Evolutionary conservation across 1,140 invertebrate genomes (phyloP), one percentile per base, ranked within the genome.

Genomic region (Laupala kohalensis): DNA sequence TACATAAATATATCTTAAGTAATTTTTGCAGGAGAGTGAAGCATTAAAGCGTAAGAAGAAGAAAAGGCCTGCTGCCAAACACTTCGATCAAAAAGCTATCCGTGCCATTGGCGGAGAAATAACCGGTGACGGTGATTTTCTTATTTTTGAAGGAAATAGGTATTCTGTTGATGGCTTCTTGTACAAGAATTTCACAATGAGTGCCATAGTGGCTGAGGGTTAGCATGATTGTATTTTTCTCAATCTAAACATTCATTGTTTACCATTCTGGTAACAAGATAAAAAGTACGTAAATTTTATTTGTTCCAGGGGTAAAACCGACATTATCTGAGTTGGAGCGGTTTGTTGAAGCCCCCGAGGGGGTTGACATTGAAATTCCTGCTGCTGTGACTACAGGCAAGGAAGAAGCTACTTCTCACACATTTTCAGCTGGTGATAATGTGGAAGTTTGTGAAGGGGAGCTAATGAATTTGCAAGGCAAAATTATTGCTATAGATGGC

Each of bases 391-490:
- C 76, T 23, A 86, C 87, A 29, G 84, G 87, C 75, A 81, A 83
- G 78, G 87, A 90, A 70, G 91, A 95, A 77, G 85, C 87, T 37
- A 82, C 85, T 3, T 85, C 88, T 26, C 95, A 98, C 81, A 93
- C 88, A 9, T 97, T 99, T 79, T 91, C 91, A 0, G 92, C 94
- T 79, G 97, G 97, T 0, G 92, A 94, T 77, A 95, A 96, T 78
- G 96, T 99, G 0, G 94, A 97, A 84, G 97, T 99, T 0, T 90
- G 88, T 72, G 90, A 96, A 69, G 97, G 97, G 73, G 97, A 99
- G 84, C 88, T 99, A 80, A 89, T 95, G 65, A 93, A 98, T 81
- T 84, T 99, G 30, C 93, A 95, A n/a, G 68, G 71, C 53, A 93
- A 93, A 82, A 93, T 99, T 73, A 87, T 97, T 25, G 89, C 92